Conservation (phyloP, 2,797 vertebrate genomes). For the Eurystomus glaucurus region DNA sequence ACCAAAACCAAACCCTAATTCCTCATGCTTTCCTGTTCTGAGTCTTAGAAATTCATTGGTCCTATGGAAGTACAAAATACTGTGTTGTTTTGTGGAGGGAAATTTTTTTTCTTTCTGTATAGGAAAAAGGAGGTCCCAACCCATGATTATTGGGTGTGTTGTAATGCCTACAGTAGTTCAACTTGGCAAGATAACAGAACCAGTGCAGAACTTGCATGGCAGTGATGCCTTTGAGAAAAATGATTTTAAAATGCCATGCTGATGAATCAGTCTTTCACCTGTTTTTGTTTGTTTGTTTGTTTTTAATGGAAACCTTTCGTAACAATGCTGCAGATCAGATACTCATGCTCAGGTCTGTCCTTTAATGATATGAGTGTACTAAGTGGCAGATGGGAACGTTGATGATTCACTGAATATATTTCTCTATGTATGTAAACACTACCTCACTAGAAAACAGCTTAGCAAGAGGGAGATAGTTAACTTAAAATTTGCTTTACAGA, state of each 20-base stretch:
- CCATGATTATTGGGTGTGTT: not conserved
- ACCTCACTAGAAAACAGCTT: not conserved
- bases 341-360: not conserved
- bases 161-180: not conserved
- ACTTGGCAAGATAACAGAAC: not conserved
- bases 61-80: not conserved
- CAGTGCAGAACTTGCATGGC: not conserved
- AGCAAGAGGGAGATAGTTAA: not conserved
- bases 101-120: not conserved
- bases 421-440: not conserved
- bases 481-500: not conserved
- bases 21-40: not conserved
- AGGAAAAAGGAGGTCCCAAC: not conserved
- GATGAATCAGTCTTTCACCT: not conserved
- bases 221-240: not conserved
- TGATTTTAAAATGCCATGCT: not conserved
- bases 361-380: not conserved
- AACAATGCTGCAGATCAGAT: not conserved
- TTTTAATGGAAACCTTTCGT: not conserved
- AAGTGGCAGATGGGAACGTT: slow-evolving; percentile 29
- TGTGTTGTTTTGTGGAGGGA: not conserved
- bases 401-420: slow-evolving; percentile 30
- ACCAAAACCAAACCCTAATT: not conserved
- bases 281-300: not conserved
- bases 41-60: not conserved